Percentiles rank a stretch among this genome's conserved stretches.
Conservation (phyloP, 1,140 invertebrate species). For the Drosophila ambigua region DNA sequence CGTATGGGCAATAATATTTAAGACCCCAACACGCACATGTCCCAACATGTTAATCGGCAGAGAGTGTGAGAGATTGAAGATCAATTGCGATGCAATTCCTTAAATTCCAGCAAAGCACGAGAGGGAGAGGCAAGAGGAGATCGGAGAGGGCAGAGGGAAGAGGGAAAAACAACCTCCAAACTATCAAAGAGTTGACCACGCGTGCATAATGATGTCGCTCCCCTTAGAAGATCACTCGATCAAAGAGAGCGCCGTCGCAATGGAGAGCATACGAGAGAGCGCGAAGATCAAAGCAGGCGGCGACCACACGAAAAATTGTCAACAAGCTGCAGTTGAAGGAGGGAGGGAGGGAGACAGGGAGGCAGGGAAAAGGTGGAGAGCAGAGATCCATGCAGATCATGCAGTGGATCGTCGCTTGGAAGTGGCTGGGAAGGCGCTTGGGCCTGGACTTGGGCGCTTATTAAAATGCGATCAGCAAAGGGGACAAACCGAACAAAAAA, state of each 20-base stretch:
- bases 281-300: conserved; percentile 64
- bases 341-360: neutral
- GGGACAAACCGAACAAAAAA: conserved; percentile 21
- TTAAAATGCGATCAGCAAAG: conserved; percentile 63
- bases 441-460: conserved; percentile 64
- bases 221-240: conserved; percentile 79
- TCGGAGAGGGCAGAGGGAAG: neutral
- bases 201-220: conserved; percentile 79
- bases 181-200: conserved; percentile 76
- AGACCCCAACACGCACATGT: conserved; percentile 34
- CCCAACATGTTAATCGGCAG: conserved; percentile 37
- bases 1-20: conserved; percentile 47
- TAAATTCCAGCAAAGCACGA: conserved; percentile 24
- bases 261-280: conserved; percentile 29
- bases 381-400: conserved; percentile 13
- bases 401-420: conserved; percentile 28
- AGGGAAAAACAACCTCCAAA: conserved; percentile 12
- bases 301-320: conserved; percentile 80
- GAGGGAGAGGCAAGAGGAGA: conserved; percentile 12
- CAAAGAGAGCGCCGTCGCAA: conserved; percentile 68
- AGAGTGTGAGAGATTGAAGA: neutral
- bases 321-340: conserved; percentile 54
- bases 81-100: conserved; percentile 39
- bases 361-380: conserved; percentile 21
- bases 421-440: conserved; percentile 53